A percentile compares a stretch with the other conserved stretches of the same genome.
These are phyloP conservation scores for Brachyalestes nurse DNA, from an alignment of 2,797 vertebrate species.

Conservation along the genomic window DNA sequence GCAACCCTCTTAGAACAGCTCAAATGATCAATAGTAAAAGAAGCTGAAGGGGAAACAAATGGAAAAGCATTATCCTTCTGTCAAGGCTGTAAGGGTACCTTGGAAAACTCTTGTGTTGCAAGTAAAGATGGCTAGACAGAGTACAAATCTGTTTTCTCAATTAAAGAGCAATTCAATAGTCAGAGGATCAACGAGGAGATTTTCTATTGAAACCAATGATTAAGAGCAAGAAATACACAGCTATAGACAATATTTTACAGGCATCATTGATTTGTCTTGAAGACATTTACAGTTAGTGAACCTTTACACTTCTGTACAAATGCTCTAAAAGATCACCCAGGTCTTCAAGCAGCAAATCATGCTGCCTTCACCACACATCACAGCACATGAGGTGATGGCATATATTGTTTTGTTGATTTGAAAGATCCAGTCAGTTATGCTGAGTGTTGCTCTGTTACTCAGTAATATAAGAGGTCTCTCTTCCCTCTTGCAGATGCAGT, in stretches of 20 bases:
- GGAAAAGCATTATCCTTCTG: conserved; percentile 34
- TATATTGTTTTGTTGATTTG: background rate
- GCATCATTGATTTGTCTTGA: background rate
- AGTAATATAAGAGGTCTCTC: conserved; percentile 22
- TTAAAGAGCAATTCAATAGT: conserved; percentile 14
- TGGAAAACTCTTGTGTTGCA: conserved; percentile 32
- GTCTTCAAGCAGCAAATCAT: no score
- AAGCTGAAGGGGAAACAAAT: conserved; percentile 33
- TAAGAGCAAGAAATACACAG: background rate
- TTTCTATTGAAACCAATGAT: background rate
- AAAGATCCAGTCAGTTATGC: conserved; percentile 1
- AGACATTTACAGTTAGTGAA: background rate
- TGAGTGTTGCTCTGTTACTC: conserved; percentile 1
- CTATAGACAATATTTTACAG: background rate
- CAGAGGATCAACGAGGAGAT: background rate
- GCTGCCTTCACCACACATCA: no score
- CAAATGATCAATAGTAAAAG: conserved; percentile 40
- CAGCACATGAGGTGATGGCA: no score
- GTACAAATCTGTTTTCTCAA: conserved; percentile 24
- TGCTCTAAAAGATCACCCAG: no score
- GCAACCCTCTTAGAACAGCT: conserved; percentile 50
- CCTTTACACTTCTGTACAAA: no score
- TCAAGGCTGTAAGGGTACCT: conserved; percentile 41
- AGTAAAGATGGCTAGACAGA: conserved; percentile 8
- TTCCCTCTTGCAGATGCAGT: conserved; percentile 15